phyloP scores from a whole-genome alignment of 2,797 vertebrate species.

The Hozukius guyotensis region DNA sequence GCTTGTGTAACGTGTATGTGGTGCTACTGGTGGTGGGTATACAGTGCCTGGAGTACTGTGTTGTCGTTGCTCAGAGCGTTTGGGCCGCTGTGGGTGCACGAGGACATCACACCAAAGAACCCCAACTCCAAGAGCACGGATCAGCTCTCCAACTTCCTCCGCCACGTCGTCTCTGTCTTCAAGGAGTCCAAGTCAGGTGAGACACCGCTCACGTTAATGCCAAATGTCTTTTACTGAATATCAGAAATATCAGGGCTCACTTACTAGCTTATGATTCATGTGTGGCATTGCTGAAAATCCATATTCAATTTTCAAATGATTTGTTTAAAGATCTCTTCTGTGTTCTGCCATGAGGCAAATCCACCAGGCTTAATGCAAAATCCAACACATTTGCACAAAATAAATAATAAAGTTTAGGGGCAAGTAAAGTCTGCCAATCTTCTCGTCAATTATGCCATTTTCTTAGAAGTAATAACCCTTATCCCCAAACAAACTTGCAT shows the following conservation, averaged over 20 bases:
- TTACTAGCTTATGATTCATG: background rate
- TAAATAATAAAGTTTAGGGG: background rate
- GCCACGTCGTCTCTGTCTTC: slow-evolving; percentile 95
- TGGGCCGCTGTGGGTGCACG: slow-evolving; percentile 97
- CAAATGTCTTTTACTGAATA: background rate
- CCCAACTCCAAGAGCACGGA: slow-evolving; percentile 97
- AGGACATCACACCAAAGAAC: slow-evolving; percentile 99
- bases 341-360: background rate
- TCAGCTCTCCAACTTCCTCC: slow-evolving; percentile 95
- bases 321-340: background rate
- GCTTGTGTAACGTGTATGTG: slow-evolving; percentile 72
- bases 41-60: slow-evolving; percentile 87
- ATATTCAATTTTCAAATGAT: background rate
- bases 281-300: background rate
- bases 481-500: background rate
- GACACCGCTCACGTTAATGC: background rate
- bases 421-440: background rate
- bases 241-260: background rate
- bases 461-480: background rate
- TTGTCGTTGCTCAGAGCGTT: slow-evolving; percentile 89
- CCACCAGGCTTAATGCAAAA: background rate
- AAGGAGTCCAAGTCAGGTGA: slow-evolving; percentile 98
- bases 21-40: slow-evolving; percentile 84
- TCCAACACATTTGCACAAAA: background rate
- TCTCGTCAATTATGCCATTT: background rate